A percentile compares a stretch with the other conserved stretches of the same genome.
Conservation (phyloP, 2,888 invertebrate species). For the Altica lythri region DNA sequence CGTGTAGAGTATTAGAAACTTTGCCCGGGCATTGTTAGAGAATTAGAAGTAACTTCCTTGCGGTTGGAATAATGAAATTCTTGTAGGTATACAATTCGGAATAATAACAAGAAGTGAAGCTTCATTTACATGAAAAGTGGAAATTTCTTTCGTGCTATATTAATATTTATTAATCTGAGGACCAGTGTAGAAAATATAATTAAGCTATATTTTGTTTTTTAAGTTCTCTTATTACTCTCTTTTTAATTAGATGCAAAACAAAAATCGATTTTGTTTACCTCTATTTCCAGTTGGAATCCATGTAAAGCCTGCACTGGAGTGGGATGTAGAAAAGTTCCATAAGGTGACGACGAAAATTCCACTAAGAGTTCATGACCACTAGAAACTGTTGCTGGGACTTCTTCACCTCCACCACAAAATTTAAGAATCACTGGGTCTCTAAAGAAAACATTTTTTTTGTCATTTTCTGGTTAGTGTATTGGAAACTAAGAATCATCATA, state of each 20-base stretch:
- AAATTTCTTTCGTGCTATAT: too few relatives aligned
- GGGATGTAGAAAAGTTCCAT: conserved; percentile 85
- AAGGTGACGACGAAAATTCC: conserved; percentile 88
- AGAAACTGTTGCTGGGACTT: conserved; percentile 83
- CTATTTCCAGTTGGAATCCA: conserved; percentile 88
- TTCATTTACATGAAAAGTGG: conserved; percentile 1
- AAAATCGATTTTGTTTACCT: too few relatives aligned
- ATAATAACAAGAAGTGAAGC: neutral
- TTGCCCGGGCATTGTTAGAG: conserved; percentile 3
- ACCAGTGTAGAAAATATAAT: too few relatives aligned
- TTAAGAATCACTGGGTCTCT: conserved; percentile 81
- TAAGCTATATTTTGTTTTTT: too few relatives aligned
- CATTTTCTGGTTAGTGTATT: too few relatives aligned
- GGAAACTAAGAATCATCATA: too few relatives aligned
- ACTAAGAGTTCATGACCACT: conserved; percentile 87
- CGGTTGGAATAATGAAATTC: conserved; percentile 3
- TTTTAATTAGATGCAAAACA: too few relatives aligned
- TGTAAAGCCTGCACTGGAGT: conserved; percentile 77
- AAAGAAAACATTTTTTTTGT: too few relatives aligned
- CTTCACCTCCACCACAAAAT: conserved; percentile 88
- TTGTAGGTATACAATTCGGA: neutral
- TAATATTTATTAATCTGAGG: too few relatives aligned
- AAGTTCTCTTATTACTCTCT: too few relatives aligned
- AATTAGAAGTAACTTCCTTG: conserved; percentile 2
- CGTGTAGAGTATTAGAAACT: neutral